phyloP scores from a whole-genome alignment of 2,797 vertebrate genomes.

The Alauda arvensis region DNA sequence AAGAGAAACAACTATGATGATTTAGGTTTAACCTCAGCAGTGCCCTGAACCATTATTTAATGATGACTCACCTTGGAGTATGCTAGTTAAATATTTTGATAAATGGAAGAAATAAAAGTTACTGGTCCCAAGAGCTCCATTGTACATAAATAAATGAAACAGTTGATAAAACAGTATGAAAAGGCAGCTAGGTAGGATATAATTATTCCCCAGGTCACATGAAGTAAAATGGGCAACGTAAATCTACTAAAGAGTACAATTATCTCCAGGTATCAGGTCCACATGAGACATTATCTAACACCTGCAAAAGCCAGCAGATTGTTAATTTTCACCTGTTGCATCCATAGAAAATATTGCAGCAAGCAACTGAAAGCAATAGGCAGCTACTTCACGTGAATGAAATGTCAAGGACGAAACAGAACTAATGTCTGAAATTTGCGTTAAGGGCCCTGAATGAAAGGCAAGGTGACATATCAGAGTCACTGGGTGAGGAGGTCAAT shows the following conservation, averaged over 20 bases:
- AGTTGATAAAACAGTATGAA: conserved; percentile 35
- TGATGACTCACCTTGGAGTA: conserved; percentile 19
- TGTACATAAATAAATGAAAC: conserved; percentile 37
- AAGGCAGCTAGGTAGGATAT: background rate
- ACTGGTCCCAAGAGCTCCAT: background rate
- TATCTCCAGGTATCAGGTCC: conserved; percentile 11
- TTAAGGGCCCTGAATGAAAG: background rate
- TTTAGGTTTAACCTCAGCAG: conserved; percentile 49
- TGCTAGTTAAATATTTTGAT: conserved; percentile 54
- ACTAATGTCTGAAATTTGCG: rapidly evolving
- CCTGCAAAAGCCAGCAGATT: background rate
- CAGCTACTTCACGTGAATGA: background rate
- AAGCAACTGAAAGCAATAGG: background rate
- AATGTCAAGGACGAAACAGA: background rate
- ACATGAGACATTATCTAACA: background rate
- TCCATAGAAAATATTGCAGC: background rate
- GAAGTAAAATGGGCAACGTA: conserved; percentile 16
- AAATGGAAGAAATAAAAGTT: conserved; percentile 29
- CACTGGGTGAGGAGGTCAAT: background rate
- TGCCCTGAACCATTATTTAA: conserved; percentile 25
- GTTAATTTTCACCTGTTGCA: conserved; percentile 16
- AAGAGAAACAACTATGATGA: conserved; percentile 44
- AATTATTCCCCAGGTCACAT: conserved; percentile 24
- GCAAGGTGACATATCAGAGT: background rate
- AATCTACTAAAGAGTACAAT: conserved; percentile 26